A percentile compares a stretch with the other conserved stretches of the same genome.
Evolutionary conservation across 2,113 vertebrate genomes (phyloP).

Genomic region (Dendropsophus ebraccatus): DNA sequence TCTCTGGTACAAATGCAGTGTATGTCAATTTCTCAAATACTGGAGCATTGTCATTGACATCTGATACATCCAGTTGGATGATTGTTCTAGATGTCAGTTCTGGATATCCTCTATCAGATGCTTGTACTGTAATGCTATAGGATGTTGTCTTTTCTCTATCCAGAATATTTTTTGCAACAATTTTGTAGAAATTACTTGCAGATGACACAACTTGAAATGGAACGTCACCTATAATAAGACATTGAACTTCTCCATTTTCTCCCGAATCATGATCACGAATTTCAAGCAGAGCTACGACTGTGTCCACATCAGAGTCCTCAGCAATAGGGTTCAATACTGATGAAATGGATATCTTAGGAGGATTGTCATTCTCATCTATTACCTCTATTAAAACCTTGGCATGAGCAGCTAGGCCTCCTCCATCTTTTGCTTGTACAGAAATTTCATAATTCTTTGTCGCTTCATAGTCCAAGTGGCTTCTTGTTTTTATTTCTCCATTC

Average conservation of each 20-base stretch:
- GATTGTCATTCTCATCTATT: conserved; percentile 2
- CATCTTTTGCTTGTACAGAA: not conserved
- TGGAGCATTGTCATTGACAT: conserved; percentile 5
- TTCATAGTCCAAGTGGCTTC: not conserved
- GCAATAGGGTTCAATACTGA: not conserved
- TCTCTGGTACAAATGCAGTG: not conserved
- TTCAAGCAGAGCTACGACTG: not conserved
- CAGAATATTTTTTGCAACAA: not conserved
- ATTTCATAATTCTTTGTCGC: not conserved
- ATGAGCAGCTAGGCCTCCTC: conserved; percentile 1
- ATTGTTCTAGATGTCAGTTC: conserved; percentile 1
- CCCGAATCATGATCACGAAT: not conserved
- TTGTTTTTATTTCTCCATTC: not conserved
- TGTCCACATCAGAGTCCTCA: not conserved
- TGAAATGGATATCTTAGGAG: not conserved
- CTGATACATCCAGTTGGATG: not conserved
- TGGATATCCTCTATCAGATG: not conserved
- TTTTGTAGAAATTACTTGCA: not conserved
- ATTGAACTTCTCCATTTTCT: conserved; percentile 13
- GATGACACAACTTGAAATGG: not conserved
- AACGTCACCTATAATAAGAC: conserved; percentile 74
- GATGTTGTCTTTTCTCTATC: not conserved
- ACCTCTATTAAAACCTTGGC: not conserved
- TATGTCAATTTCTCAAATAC: not conserved
- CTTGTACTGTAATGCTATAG: conserved; percentile 1